A percentile compares a stretch with the other conserved stretches of the same genome.
These are phyloP conservation scores for Thalpophila matura DNA, from an alignment of 2,888 invertebrate species.

Conservation along the genomic window DNA sequence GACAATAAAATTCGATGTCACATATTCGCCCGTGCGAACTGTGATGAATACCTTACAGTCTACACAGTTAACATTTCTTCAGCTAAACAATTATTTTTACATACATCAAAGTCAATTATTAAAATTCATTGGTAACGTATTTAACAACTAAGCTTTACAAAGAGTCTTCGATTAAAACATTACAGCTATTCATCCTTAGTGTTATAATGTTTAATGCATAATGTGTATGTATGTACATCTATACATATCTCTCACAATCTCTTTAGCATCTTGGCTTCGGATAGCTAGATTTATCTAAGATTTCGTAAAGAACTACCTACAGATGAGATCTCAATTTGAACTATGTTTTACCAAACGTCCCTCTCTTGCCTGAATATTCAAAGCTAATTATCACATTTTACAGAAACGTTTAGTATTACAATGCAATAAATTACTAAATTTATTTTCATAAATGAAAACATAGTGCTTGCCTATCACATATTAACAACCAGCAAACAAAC, in stretches of 20 bases:
- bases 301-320: constrained; percentile 87
- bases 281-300: constrained; percentile 86
- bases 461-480: constrained; percentile 67
- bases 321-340: constrained; percentile 90
- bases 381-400: constrained; percentile 86
- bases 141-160: constrained; percentile 83
- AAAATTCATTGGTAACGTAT: constrained; percentile 90
- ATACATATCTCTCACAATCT: constrained; percentile 75
- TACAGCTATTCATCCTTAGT: constrained; percentile 62
- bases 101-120: constrained; percentile 78
- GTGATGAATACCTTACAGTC: constrained; percentile 44
- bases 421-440: constrained; percentile 72
- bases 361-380: constrained; percentile 78
- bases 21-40: constrained; percentile 36
- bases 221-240: constrained; percentile 65
- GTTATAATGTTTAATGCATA: constrained; percentile 57
- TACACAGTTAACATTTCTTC: constrained; percentile 53
- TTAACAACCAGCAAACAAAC: constrained; percentile 69
- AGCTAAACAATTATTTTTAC: constrained; percentile 62
- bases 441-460: constrained; percentile 67
- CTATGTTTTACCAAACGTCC: constrained; percentile 85
- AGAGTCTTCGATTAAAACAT: constrained; percentile 78
- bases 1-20: constrained; percentile 50
- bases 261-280: constrained; percentile 89
- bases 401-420: constrained; percentile 78